phyloP scores from a whole-genome alignment of 1,140 invertebrate species.

The Lordiphosa collinella region DNA sequence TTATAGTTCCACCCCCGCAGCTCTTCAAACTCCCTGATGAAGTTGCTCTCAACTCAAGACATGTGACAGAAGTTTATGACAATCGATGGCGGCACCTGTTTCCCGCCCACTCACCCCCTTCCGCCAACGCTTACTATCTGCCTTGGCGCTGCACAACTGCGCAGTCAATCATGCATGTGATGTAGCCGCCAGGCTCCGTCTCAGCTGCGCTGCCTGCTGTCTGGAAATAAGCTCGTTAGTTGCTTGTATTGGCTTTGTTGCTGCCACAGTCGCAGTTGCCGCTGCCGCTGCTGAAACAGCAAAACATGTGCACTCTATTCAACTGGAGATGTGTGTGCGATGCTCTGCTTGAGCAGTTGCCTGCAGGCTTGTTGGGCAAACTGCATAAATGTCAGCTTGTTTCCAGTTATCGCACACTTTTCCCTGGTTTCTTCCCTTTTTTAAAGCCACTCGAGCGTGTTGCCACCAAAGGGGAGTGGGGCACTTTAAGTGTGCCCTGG shows the following conservation, averaged over 20 bases:
- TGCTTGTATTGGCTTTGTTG: conserved; percentile 71
- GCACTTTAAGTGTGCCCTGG: conserved; percentile 30
- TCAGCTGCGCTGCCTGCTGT: conserved; percentile 40
- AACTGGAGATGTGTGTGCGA: conserved; percentile 28
- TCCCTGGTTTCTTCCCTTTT: conserved; percentile 1
- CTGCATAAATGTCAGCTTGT: conserved; percentile 77
- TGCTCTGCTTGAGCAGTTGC: conserved; percentile 63
- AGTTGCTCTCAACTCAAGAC: conserved; percentile 39
- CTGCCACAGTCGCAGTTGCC: conserved; percentile 17
- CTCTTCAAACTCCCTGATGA: conserved; percentile 57
- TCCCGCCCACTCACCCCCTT: not conserved
- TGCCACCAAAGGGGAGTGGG: conserved; percentile 36
- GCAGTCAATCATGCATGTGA: conserved; percentile 76
- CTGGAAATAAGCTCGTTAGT: conserved; percentile 75
- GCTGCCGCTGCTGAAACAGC: conserved; percentile 38
- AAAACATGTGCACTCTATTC: conserved; percentile 41
- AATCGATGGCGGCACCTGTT: conserved; percentile 61
- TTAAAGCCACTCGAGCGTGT: conserved; percentile 52
- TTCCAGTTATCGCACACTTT: conserved; percentile 73
- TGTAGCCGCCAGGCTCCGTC: conserved; percentile 62
- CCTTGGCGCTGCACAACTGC: conserved; percentile 64
- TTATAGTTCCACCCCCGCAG: conserved; percentile 5
- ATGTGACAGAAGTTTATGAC: conserved; percentile 61
- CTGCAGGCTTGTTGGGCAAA: conserved; percentile 68
- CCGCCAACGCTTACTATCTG: conserved; percentile 20